Conservation (phyloP, 1,140 invertebrate genomes). For the Bombus pyrosoma region DNA sequence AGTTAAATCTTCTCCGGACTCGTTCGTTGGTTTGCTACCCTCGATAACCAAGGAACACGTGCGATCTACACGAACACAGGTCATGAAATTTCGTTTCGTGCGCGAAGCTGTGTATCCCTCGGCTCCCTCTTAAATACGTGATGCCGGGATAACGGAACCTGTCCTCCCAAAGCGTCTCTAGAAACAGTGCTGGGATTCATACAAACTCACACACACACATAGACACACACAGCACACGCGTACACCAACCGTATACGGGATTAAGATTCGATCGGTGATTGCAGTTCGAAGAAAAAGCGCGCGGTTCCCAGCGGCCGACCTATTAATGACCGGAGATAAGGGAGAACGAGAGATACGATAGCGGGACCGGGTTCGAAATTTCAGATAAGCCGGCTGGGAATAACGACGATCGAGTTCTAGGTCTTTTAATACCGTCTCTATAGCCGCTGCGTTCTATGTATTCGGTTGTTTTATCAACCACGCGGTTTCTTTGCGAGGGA, state of each 20-base stretch:
- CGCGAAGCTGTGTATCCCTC: constrained; percentile 72
- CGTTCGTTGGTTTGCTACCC: constrained; percentile 12
- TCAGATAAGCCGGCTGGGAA: constrained; percentile 37
- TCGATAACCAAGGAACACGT: constrained; percentile 35
- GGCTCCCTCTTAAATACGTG: constrained; percentile 80
- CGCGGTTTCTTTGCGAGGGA: neutral
- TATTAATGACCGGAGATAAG: constrained; percentile 40
- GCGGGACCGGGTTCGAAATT: constrained; percentile 21
- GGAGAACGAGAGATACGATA: constrained; percentile 4
- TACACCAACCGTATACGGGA: neutral
- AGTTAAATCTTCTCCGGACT: neutral
- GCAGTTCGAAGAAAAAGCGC: constrained; percentile 46
- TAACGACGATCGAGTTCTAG: constrained; percentile 23
- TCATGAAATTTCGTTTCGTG: constrained; percentile 12
- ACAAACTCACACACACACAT: neutral
- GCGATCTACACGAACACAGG: neutral
- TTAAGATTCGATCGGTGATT: constrained; percentile 55
- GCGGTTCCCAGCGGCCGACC: constrained; percentile 17
- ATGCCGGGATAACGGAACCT: constrained; percentile 71
- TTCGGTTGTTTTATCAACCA: neutral
- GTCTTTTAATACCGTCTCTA: constrained; percentile 17
- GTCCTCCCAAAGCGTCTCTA: constrained; percentile 63
- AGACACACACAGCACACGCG: fast-evolving
- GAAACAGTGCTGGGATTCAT: neutral
- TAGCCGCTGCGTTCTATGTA: neutral